phyloP scores from a whole-genome alignment of 2,113 vertebrate genomes.

The Crotalus viridis region DNA sequence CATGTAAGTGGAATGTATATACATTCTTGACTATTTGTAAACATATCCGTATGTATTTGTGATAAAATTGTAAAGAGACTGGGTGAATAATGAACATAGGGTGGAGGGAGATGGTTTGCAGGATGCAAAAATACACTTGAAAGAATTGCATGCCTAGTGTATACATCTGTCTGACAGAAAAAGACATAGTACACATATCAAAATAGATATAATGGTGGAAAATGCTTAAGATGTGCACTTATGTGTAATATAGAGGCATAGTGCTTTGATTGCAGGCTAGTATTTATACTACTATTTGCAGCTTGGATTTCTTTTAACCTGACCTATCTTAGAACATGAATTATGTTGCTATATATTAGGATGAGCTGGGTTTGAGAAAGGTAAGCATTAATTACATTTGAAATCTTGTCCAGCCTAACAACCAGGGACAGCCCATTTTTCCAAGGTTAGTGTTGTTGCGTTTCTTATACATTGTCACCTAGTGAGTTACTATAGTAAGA shows the following conservation, averaged over 20 bases:
- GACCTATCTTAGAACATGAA: background rate
- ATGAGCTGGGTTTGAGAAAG: background rate
- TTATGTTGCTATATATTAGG: background rate
- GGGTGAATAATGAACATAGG: background rate
- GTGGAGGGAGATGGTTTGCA: background rate
- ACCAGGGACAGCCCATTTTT: background rate
- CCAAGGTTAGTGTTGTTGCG: background rate
- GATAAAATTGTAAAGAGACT: background rate
- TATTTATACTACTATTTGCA: background rate
- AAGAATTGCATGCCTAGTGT: background rate
- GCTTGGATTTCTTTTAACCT: background rate
- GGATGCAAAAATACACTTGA: background rate
- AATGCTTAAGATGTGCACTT: background rate
- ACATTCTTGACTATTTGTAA: background rate
- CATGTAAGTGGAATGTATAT: background rate
- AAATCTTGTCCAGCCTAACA: background rate
- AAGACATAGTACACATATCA: background rate
- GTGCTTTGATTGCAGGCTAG: background rate
- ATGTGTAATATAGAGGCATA: no score
- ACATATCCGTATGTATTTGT: no score
- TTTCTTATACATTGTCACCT: background rate
- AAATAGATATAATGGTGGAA: background rate
- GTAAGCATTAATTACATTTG: background rate
- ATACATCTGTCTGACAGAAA: background rate
- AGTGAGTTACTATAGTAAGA: background rate